These are phyloP conservation scores for Galerucella pusilla DNA, from an alignment of 2,888 invertebrate species.

Conservation along the genomic window DNA sequence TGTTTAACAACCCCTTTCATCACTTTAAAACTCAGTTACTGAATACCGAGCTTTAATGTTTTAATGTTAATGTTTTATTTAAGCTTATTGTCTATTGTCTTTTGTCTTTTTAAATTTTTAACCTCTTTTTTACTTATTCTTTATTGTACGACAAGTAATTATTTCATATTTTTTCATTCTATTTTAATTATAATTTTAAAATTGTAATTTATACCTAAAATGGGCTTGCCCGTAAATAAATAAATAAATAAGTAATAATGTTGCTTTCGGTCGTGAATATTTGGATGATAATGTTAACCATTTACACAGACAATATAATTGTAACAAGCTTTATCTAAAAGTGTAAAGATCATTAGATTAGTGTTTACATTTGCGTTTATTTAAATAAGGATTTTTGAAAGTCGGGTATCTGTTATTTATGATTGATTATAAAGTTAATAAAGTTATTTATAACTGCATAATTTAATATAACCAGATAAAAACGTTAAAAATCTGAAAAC, in stretches of 20 bases:
- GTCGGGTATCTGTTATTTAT: constrained; percentile 7
- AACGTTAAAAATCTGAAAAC: neutral
- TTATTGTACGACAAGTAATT: no score
- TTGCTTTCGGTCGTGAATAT: neutral
- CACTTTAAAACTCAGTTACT: no score
- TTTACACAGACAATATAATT: neutral
- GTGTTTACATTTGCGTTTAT: constrained; percentile 7
- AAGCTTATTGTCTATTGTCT: no score
- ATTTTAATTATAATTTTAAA: no score
- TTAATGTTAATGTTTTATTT: no score
- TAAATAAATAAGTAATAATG: neutral
- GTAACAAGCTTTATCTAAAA: constrained; percentile 1
- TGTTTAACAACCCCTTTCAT: no score
- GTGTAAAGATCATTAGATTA: constrained; percentile 7
- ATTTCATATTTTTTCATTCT: no score
- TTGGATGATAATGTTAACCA: neutral
- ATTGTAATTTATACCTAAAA: no score
- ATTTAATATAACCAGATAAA: neutral
- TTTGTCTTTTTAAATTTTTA: no score
- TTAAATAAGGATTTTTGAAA: constrained; percentile 17
- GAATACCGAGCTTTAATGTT: no score
- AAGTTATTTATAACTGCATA: constrained; percentile 6
- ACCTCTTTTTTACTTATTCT: no score
- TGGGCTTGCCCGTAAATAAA: no score
- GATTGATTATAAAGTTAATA: constrained; percentile 19